phyloP scores from a whole-genome alignment of 1,140 invertebrate species.

The Cydia strobilella region DNA sequence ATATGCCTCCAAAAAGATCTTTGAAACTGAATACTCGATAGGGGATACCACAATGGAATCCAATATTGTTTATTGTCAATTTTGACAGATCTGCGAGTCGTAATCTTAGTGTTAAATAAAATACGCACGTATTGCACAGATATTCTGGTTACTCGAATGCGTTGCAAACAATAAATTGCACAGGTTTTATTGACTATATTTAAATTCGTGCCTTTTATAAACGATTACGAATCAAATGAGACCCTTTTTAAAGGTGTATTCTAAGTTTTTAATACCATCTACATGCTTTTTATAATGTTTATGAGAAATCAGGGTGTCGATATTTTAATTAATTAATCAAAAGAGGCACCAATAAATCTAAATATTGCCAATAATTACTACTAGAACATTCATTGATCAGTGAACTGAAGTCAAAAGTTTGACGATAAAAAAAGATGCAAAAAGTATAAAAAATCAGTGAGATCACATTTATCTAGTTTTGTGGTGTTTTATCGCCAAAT shows the following conservation, averaged over 20 bases:
- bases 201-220: background rate
- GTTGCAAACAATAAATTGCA: constrained; percentile 24
- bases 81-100: constrained; percentile 10
- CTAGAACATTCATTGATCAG: constrained; percentile 6
- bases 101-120: constrained; percentile 3
- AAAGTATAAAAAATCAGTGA: background rate
- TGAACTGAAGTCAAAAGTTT: constrained; percentile 12
- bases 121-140: constrained; percentile 23
- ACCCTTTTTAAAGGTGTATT: background rate
- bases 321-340: background rate
- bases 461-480: constrained; percentile 10
- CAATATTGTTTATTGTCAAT: constrained; percentile 26
- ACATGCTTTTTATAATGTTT: background rate
- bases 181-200: constrained; percentile 22
- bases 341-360: background rate
- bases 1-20: background rate
- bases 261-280: background rate
- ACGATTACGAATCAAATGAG: background rate
- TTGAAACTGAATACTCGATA: background rate
- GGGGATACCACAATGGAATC: background rate
- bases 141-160: constrained; percentile 18
- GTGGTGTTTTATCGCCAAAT: constrained; percentile 13
- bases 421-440: constrained; percentile 7
- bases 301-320: background rate
- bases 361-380: constrained; percentile 13